phyloP scores from a whole-genome alignment of 1,140 invertebrate species.

The Vollenhovia emeryi region DNA sequence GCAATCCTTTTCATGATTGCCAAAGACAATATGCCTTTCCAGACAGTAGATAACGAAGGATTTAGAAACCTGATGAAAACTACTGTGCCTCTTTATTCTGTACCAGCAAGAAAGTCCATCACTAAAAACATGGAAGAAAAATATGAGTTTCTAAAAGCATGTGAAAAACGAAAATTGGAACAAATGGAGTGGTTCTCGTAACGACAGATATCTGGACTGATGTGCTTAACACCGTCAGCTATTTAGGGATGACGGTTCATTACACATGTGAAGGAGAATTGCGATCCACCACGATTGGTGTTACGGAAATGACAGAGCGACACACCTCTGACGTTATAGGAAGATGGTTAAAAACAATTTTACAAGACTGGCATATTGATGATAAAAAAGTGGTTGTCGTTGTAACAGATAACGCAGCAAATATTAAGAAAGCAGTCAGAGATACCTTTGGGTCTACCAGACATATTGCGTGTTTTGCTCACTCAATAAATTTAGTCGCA shows the following conservation, averaged over 20 bases:
- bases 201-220: neutral
- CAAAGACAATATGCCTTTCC: neutral
- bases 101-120: neutral
- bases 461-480: neutral
- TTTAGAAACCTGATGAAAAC: slow-evolving; percentile 12
- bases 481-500: neutral
- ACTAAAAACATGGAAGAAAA: slow-evolving; percentile 21
- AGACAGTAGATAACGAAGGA: slow-evolving; percentile 8
- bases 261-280: slow-evolving; percentile 1
- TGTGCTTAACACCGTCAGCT: neutral
- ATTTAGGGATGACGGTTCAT: neutral
- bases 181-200: slow-evolving; percentile 1
- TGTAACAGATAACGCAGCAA: neutral
- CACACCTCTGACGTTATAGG: neutral
- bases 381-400: neutral
- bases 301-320: slow-evolving; percentile 17
- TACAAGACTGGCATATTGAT: neutral
- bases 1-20: neutral
- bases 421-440: neutral
- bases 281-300: neutral
- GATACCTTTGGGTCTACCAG: neutral
- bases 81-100: neutral
- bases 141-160: neutral
- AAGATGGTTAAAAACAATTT: neutral
- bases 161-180: slow-evolving; percentile 10